These are phyloP conservation scores for Cottoperca gobio DNA, from an alignment of 2,797 vertebrate genomes.

Conservation along the genomic window DNA sequence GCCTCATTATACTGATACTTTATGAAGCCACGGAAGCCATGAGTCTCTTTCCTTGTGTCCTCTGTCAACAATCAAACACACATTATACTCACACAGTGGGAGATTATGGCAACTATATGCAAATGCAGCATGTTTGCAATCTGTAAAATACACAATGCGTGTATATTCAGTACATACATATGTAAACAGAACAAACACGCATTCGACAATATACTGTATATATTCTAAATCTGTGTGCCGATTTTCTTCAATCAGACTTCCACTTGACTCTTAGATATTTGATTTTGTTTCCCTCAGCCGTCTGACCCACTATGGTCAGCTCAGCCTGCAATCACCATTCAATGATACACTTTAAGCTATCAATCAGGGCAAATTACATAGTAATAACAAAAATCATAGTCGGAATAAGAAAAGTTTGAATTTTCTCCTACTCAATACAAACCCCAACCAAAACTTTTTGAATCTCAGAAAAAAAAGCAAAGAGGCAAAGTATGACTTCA, in stretches of 20 bases:
- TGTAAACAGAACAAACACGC: neutral
- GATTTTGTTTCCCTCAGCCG: conserved; percentile 46
- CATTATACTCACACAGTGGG: neutral
- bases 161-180: neutral
- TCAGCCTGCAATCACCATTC: conserved; percentile 54
- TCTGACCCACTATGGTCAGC: conserved; percentile 30
- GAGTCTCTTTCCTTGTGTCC: conserved; percentile 34
- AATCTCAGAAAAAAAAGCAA: conserved; percentile 18
- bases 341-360: conserved; percentile 54
- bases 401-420: conserved; percentile 27
- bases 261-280: conserved; percentile 34
- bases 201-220: conserved; percentile 1
- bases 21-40: conserved; percentile 50
- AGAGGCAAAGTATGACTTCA: neutral
- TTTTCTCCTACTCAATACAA: conserved; percentile 8
- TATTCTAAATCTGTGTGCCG: conserved; percentile 32
- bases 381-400: conserved; percentile 36
- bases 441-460: conserved; percentile 24
- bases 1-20: conserved; percentile 44
- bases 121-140: conserved; percentile 8
- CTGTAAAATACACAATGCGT: conserved; percentile 5
- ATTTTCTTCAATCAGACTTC: conserved; percentile 43
- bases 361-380: conserved; percentile 61
- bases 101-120: conserved; percentile 15
- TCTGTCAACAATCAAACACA: conserved; percentile 42